Conservation (phyloP, 2,113 vertebrate genomes). For the Ceyx margarethae region DNA sequence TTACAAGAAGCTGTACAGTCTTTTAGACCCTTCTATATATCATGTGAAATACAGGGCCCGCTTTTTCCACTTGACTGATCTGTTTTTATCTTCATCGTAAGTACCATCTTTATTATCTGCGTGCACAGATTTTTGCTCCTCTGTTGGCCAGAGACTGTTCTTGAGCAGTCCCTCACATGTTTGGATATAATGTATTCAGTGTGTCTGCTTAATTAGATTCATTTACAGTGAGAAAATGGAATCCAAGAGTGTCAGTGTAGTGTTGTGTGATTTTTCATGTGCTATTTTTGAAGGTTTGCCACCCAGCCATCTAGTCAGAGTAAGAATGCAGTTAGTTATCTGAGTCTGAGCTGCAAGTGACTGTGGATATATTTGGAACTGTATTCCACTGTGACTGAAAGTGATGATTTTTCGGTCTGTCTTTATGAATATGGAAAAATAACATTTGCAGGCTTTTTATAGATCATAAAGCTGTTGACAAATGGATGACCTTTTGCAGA, state of each 20-base stretch:
- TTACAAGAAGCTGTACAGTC: conserved; percentile 91
- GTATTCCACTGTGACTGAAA: not conserved
- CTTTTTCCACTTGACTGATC: conserved; percentile 88
- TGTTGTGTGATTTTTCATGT: not conserved
- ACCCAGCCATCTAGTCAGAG: not conserved
- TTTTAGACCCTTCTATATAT: conserved; percentile 89
- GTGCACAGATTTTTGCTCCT: not conserved
- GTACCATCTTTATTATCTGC: not conserved
- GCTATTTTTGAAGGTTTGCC: not conserved
- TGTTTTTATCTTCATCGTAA: conserved; percentile 96
- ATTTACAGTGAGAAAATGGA: not conserved
- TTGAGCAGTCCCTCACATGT: not conserved
- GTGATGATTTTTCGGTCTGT: not conserved
- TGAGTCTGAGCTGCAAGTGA: not conserved
- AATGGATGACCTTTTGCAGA: conserved; percentile 23
- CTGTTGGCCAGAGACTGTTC: not conserved
- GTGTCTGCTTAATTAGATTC: not conserved
- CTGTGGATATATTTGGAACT: conserved; percentile 11
- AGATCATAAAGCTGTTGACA: conserved; percentile 15
- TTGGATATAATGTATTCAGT: not conserved
- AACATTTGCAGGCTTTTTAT: conserved; percentile 19
- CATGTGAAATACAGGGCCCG: conserved; percentile 91
- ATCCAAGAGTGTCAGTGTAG: not conserved
- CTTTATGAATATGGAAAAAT: conserved; percentile 20
- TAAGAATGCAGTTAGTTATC: not conserved